Base-by-base conservation (phyloP, 2,797 vertebrate genomes). In the Lepilemur ruficaudatus region DNA sequence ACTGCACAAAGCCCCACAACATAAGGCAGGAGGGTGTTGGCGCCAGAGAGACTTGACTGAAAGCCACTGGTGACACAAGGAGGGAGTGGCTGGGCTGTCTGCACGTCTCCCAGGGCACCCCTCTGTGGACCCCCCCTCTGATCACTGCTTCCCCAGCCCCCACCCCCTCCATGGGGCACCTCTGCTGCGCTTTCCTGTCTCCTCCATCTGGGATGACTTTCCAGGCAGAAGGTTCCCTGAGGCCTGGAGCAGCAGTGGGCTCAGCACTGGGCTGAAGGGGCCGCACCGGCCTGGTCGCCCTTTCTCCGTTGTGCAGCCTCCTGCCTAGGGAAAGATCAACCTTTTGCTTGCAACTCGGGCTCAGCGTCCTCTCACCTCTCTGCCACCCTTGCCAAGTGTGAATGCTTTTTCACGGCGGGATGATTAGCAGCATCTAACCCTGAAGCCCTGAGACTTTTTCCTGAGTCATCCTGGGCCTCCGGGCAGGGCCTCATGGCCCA, bases 391-490 rank as follows among this genome's bases (percentile, higher is more conserved):
- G 63, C 63, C 5, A 5, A 46, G 65, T 23, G n/a, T 32, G 55
- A 55, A 5, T 11, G 8, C 63, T 43, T 76, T 59, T 35, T 15
- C 35, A 1, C 17, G 1, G 38, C 46, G 3, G 32, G 28, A 32
- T 2, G 30, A 61, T n/a, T 1, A 69, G 93, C n/a, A 25, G 57
- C 41, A 0, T n/a, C 73, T 28, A n/a, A 59, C 59, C 59, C 89
- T 32, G 75, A 48, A 41, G 12, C 50, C 59, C 32, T 12, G 82
- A 70, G 59, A 52, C 43, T 28, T 69, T 86, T 43, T 20, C 84
- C 88, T 88, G 94, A 92, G 92, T 93, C 96, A 75, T 59, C 52
- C 59, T 5, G 25, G 59, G 50, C 65, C 73, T 48, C n/a, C 0
- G 7, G 5, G 70, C 32, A 61, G 38, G 70, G 57, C 57, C 0